Evolutionary conservation across 2,797 vertebrate genomes (phyloP), one percentile per base, ranked within the genome.

Genomic region (Danionella dracula): DNA sequence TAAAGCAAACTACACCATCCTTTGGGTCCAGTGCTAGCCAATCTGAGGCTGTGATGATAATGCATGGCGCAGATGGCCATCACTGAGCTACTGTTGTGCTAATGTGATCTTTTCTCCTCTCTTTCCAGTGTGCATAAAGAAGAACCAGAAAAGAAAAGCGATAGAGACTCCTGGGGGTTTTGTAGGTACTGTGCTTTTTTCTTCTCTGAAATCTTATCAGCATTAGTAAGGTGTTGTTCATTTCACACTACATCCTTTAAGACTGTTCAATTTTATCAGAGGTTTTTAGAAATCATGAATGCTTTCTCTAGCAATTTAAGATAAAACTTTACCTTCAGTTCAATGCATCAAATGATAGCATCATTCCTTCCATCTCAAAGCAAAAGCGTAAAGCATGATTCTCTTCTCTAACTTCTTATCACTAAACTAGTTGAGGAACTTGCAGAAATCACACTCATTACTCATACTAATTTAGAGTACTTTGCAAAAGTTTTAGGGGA

Each of bases 181-280:
- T 51, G 71, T 64, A 70, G 44, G 74, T 73, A 58, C 38, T 58
- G 29, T 51, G 9, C 51, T 41, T 49, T 66, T n/a, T 67, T 61
- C 31, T 54, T 72, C 54, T 37, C 27, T 0, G 23, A 27, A 58
- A 50, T 50, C 55, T 59, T 58, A 59, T 59, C 55, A 68, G 37
- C 37, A 8, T 31, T 59, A 34, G 37, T 49, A 16, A 55, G 29
- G 31, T 34, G 38, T 42, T 64, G 68, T 54, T 60, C 27, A 27
- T 49, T 29, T 8, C 11, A 1, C 51, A 50, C 9, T 42, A 64
- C 59, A 17, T 34, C 16, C 13, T n/a, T 29, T 8, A 23, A 41
- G 68, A n/a, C n/a, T n/a, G n/a, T n/a, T n/a, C n/a, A n/a, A n/a
- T n/a, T n/a, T n/a, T n/a, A n/a, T n/a, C n/a, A n/a, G n/a, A n/a